phyloP scores from a whole-genome alignment of 1,140 invertebrate species.

The Tribolium castaneum region DNA sequence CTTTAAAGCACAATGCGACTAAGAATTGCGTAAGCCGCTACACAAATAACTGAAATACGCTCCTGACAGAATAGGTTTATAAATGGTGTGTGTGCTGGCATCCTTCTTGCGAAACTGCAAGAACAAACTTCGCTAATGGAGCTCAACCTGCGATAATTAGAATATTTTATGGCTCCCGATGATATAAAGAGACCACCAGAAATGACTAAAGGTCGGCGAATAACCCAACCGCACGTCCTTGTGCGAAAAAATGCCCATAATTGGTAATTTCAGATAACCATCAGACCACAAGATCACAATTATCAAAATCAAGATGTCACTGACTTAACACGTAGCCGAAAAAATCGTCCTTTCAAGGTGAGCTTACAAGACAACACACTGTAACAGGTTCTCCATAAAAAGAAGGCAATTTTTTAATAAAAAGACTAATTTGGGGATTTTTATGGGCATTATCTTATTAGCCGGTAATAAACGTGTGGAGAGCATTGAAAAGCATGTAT shows the following conservation, averaged over 20 bases:
- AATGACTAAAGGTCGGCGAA: not conserved
- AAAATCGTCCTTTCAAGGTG: constrained; percentile 14
- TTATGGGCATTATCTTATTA: constrained; percentile 10
- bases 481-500: not conserved
- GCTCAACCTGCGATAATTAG: not conserved
- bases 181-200: not conserved
- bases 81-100: not conserved
- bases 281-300: not conserved
- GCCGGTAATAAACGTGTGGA: not conserved
- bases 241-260: not conserved
- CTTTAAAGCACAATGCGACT: not conserved
- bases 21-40: not conserved
- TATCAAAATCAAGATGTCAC: constrained; percentile 13
- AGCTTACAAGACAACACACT: not conserved
- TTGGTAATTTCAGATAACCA: constrained; percentile 9
- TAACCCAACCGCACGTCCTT: not conserved
- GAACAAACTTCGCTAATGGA: not conserved
- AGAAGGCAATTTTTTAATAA: not conserved
- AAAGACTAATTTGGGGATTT: not conserved
- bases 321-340: not conserved
- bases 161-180: not conserved
- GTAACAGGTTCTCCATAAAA: not conserved
- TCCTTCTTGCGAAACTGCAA: constrained; percentile 1
- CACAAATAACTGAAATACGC: constrained; percentile 13
- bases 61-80: not conserved